Evolutionary conservation across 2,888 invertebrate species (phyloP), one percentile per base, ranked within the genome.

Genomic region (Noctua pronuba): DNA sequence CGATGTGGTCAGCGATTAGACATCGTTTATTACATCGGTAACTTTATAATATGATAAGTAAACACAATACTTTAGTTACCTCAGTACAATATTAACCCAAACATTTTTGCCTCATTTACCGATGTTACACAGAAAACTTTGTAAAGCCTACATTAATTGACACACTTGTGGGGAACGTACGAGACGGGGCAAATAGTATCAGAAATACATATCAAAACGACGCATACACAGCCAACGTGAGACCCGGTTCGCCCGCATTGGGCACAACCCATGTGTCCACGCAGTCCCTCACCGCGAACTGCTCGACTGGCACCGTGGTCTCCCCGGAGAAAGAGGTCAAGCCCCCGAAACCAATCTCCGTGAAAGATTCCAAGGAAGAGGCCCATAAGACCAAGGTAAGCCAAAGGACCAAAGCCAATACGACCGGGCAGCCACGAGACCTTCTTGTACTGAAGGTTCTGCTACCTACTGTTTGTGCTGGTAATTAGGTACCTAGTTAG

Each of bases 241-340:
- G 95, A 41, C 94, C 96, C 70, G 96, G 95, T 73, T 95, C 96
- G 73, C 95, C 95, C 69, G 89, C 90, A 73, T 86, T 92, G 85
- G 88, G 87, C 74, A 82, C 87, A 75, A 86, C 84, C 86, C 92
- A 86, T 77, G 77, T 89, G 66, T 90, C 93, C 64, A 80, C 91
- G 82, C 93, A 91, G 82, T 92, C 94, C 24, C 88, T 93, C 65
- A 87, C 92, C 52, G 92, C 88, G 64, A 89, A 88, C 87, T 88
- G 89, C 83, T 85, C 92, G 70, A 77, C 87, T 73, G 80, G 80
- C 79, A 76, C 87, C 73, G 81, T 88, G 38, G 84, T 88, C 77
- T 75, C 90, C 67, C 87, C 90, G 21, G 91, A 91, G 38, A 88
- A 79, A 86, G 91, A 79, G 67, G 73, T 75, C 80, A 90, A 80